Evolutionary conservation across 1,140 invertebrate species (phyloP).

Genomic region (Trichonephila clavata): DNA sequence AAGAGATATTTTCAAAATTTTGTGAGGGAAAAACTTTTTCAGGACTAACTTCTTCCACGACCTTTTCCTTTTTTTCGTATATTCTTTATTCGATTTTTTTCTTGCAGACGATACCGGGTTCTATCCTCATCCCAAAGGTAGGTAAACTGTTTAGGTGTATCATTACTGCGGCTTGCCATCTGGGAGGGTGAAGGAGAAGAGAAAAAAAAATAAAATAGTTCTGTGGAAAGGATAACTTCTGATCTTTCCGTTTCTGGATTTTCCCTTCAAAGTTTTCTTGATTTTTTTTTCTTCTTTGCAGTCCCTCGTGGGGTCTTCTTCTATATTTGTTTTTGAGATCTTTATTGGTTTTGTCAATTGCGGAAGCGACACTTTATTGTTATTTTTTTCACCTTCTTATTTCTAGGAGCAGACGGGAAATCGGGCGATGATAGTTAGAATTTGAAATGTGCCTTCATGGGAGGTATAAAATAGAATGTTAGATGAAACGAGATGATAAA

Average conservation of each 20-base stretch:
- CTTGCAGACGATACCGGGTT: not conserved
- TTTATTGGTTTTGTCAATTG: constrained; percentile 70
- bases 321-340: constrained; percentile 72
- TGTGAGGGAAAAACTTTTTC: not conserved
- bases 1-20: constrained; percentile 54
- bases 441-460: constrained; percentile 39
- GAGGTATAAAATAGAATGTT: constrained; percentile 58
- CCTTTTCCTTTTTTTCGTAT: not conserved
- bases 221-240: constrained; percentile 62
- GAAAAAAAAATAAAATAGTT: constrained; percentile 50
- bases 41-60: not conserved
- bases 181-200: not conserved
- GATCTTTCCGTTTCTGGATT: constrained; percentile 45
- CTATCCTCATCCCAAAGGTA: constrained; percentile 19
- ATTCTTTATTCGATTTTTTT: not conserved
- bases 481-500: constrained; percentile 31
- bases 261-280: not conserved
- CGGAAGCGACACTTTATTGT: constrained; percentile 10
- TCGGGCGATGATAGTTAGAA: constrained; percentile 25
- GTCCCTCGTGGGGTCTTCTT: constrained; percentile 44
- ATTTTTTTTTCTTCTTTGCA: not conserved
- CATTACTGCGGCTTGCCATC: constrained; percentile 42
- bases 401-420: not conserved
- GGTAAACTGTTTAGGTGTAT: constrained; percentile 63
- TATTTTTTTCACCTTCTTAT: not conserved